phyloP scores from a whole-genome alignment of 2,113 vertebrate species.

The Indicator maculatus region DNA sequence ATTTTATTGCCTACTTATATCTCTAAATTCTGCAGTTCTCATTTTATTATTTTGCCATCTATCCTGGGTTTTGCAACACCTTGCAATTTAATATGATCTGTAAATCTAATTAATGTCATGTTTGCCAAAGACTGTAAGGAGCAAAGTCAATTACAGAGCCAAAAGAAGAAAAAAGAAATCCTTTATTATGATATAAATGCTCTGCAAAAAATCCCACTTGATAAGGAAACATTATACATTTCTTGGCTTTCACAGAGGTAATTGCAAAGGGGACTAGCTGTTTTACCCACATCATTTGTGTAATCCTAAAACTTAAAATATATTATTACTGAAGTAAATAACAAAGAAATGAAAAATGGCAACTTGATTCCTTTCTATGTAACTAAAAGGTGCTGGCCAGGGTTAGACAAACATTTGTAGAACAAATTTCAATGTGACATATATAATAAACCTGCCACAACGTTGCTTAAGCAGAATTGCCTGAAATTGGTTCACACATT shows the following conservation, averaged over 20 bases:
- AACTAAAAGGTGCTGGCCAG: neutral
- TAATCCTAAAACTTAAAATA: neutral
- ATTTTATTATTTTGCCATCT: constrained; percentile 54
- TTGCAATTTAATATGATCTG: constrained; percentile 48
- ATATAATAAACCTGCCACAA: neutral
- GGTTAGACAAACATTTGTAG: neutral
- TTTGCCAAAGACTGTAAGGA: constrained; percentile 47
- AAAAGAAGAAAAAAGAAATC: neutral
- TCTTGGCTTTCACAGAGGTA: neutral
- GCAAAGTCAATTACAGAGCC: constrained; percentile 32
- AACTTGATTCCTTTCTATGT: neutral
- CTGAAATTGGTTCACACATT: neutral
- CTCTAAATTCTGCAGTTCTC: constrained; percentile 38
- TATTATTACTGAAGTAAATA: neutral
- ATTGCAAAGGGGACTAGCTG: neutral
- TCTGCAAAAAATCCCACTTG: neutral
- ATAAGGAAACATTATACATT: neutral
- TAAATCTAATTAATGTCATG: constrained; percentile 54
- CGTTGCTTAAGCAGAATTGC: constrained; percentile 1
- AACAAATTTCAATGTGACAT: neutral
- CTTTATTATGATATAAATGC: constrained; percentile 36
- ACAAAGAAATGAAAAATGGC: neutral
- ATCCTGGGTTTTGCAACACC: constrained; percentile 37
- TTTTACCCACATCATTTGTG: neutral
- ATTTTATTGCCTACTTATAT: constrained; percentile 39